Evolutionary conservation across 2,888 invertebrate species (phyloP), one percentile per base, ranked within the genome.

Genomic region (Keiferia lycopersicella): DNA sequence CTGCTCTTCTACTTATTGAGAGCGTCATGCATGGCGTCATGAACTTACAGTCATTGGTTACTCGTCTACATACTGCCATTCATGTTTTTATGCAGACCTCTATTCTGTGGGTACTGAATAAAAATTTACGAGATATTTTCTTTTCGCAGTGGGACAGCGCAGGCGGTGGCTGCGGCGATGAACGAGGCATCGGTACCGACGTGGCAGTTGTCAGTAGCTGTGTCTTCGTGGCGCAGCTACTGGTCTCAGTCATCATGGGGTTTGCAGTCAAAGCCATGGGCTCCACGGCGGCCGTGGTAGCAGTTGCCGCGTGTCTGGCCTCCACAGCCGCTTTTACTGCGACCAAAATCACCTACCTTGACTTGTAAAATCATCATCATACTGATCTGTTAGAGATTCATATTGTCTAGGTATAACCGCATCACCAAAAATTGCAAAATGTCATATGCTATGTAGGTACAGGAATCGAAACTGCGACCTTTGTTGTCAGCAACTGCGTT

Each of bases 161-260:
- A 0, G 91, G 91, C 20, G 88, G 87, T 0, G 86, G 87, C 0
- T 81, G 93, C 59, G 93, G 93, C 0, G 93, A 94, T 64, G 92
- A 95, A n/a, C 94, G 98, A 11, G 98, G 98, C 6, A 93, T 99
- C 62, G 98, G 98, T 8, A 99, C 98, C 0, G 98, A 99, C 82
- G 95, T 99, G 0, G 98, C 98, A 0, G 95, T 98, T 62, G 96
- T 99, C 45, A 97, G 98, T 79, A 97, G 97, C 79, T 98, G 98
- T 96, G 98, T 98, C 2, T 99, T 99, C 83, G 93, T 98, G 68
- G 98, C 98, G 0, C 99, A 99, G 86, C 97, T 98, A 77, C 92
- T 97, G 45, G 93, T 99, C 12, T 98, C 98, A 0, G 92, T 97
- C 73, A 95, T 95, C 74, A 95, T 98, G 94, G 98, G 98, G 0